These are phyloP conservation scores for Probaryconus sp. DNA, from an alignment of 1,140 invertebrate species.

Conservation along the genomic window DNA sequence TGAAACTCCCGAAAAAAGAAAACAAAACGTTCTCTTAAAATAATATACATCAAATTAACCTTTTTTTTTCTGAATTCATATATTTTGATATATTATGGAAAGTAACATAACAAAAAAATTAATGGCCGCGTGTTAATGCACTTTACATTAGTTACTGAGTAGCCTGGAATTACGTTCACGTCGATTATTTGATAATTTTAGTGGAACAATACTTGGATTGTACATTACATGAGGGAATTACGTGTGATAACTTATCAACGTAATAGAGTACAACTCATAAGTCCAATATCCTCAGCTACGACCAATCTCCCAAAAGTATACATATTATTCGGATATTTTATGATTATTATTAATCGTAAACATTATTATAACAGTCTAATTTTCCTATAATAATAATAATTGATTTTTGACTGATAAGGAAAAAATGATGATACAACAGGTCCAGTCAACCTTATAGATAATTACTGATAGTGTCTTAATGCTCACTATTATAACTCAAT, in stretches of 20 bases:
- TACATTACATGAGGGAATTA: slow-evolving; percentile 35
- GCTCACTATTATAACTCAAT: too few relatives aligned
- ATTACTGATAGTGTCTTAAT: too few relatives aligned
- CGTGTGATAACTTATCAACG: slow-evolving; percentile 40
- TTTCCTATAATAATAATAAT: too few relatives aligned
- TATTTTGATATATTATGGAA: slow-evolving; percentile 1
- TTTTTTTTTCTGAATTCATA: slow-evolving; percentile 7
- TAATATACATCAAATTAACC: neutral
- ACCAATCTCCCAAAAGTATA: slow-evolving; percentile 23
- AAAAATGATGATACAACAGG: too few relatives aligned
- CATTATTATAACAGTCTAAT: too few relatives aligned
- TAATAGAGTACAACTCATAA: slow-evolving; percentile 33
- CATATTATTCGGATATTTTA: neutral
- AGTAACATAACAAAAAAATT: too few relatives aligned
- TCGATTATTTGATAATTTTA: slow-evolving; percentile 45
- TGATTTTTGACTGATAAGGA: too few relatives aligned
- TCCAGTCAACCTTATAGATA: too few relatives aligned
- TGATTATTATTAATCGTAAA: too few relatives aligned
- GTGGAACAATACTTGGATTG: slow-evolving; percentile 33
- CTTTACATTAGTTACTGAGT: slow-evolving; percentile 14
- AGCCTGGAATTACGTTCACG: slow-evolving; percentile 21
- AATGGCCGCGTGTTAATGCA: too few relatives aligned
- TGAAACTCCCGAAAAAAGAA: slow-evolving; percentile 1
- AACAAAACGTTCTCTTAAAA: too few relatives aligned
- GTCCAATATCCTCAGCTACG: slow-evolving; percentile 25